Evolutionary conservation across 2,888 invertebrate species (phyloP), one percentile per base, ranked within the genome.

Genomic region (Chesias legatella): DNA sequence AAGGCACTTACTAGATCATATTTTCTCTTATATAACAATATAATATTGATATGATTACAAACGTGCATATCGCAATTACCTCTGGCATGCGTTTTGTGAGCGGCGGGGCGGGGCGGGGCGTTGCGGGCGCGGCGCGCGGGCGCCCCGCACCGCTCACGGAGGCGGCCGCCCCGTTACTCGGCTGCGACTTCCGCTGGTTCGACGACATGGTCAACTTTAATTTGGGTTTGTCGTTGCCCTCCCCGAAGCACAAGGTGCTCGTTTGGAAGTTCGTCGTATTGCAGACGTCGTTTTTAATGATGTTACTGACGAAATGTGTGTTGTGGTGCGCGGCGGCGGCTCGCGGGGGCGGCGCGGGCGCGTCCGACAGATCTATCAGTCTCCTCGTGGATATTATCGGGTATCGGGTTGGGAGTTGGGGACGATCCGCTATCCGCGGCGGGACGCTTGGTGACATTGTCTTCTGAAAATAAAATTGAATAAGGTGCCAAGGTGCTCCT

Each of bases 401-500:
- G 60, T 86, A 86, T 55, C 79, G 81, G 65, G 67, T 66, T 56
- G 79, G 77, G 67, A 70, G 69, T 64, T 73, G 75, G 68, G 78
- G 89, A 69, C 77, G 85, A 75, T 72, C 84, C 68, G 82, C 81
- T 77, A 83, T 72, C 73, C 81, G 77, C 69, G 85, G 84, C 64
- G 84, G 83, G 62, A 73, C 60, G 58, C 76, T 72, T 71, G 84
- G 79, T 61, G 85, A 76, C 75, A 81, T 64, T 71, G 84, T 83
- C 70, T 76, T 84, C 86, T 88, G 86, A 85, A 88, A 83, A 80
- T 61, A 81, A 83, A 84, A 81, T 71, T 52, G 51, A 71, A 82
- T 77, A 72, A 78, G 83, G 84, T 80, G 84, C 81, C 76, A 78
- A 73, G 61, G 77, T 76, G 83, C 82, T 70, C 77, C 74, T 75